Evolutionary conservation across 2,888 invertebrate genomes (phyloP).

Genomic region (Eudasyphora cyanicolor): DNA sequence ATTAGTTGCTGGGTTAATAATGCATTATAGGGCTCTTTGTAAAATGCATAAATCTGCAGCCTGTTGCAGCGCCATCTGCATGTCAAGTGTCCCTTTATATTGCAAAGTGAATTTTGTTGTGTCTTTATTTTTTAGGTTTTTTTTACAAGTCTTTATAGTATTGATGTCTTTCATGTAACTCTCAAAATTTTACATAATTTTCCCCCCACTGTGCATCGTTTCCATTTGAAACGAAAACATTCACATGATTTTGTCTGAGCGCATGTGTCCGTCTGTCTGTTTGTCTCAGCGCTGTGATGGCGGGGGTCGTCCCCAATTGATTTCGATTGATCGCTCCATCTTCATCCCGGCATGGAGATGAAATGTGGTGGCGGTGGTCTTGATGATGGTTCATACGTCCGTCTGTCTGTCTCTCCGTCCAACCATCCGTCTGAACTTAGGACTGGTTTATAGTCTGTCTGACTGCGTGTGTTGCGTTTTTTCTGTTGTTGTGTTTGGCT

Average conservation of each 20-base stretch:
- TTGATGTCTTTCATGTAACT: no score
- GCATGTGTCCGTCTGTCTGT: not conserved
- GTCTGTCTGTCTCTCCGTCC: not conserved
- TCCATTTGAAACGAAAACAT: not conserved
- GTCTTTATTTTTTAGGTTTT: no score
- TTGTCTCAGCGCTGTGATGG: slow-evolving; percentile 49
- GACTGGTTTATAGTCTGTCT: slow-evolving; percentile 61
- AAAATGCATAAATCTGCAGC: no score
- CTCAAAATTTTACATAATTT: no score
- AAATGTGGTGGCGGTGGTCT: slow-evolving; percentile 30
- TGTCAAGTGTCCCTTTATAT: no score
- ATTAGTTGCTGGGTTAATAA: no score
- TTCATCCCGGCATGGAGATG: not conserved
- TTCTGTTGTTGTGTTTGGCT: slow-evolving; percentile 31
- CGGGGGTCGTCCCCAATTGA: slow-evolving; percentile 44
- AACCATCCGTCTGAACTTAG: slow-evolving; percentile 10
- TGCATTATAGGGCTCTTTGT: no score
- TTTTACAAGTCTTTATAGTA: no score
- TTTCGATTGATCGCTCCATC: slow-evolving; percentile 9
- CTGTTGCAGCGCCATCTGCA: no score
- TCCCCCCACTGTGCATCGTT: no score
- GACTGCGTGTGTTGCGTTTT: slow-evolving; percentile 23
- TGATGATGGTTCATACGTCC: not conserved
- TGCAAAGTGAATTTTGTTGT: no score
- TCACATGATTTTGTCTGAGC: slow-evolving; percentile 21